phyloP scores from a whole-genome alignment of 2,888 invertebrate species.

The Ethmia dodecea region DNA sequence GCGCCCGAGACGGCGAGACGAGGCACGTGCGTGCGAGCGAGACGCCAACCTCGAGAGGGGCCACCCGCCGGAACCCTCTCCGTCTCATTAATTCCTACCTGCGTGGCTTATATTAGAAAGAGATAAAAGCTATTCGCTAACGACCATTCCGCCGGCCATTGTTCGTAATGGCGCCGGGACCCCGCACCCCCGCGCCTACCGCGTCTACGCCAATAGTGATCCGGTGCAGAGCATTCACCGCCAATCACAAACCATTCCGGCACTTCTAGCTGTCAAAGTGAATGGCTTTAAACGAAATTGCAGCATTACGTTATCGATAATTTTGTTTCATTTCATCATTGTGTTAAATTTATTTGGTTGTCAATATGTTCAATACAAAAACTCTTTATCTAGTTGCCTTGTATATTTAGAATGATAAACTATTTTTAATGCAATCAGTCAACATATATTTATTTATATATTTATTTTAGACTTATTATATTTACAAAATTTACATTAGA shows the following conservation, averaged over 20 bases:
- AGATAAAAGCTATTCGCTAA: slow-evolving; percentile 78
- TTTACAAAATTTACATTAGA: not conserved
- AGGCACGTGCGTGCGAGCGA: slow-evolving; percentile 60
- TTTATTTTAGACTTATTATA: not conserved
- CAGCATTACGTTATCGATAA: slow-evolving; percentile 39
- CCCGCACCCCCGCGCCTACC: slow-evolving; percentile 57
- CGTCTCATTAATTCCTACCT: slow-evolving; percentile 77
- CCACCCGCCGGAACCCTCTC: slow-evolving; percentile 65
- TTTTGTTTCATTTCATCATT: slow-evolving; percentile 18
- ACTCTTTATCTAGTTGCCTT: too few species aligned
- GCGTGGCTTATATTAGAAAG: slow-evolving; percentile 75
- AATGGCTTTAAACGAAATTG: slow-evolving; percentile 60
- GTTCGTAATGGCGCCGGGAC: slow-evolving; percentile 72
- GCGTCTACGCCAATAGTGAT: slow-evolving; percentile 74
- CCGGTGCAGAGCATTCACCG: slow-evolving; percentile 76
- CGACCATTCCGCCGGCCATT: slow-evolving; percentile 73
- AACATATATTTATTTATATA: not conserved
- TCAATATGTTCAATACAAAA: too few species aligned
- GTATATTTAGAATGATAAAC: slow-evolving; percentile 8
- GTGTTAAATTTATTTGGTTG: slow-evolving; percentile 15
- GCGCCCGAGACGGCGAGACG: slow-evolving; percentile 72
- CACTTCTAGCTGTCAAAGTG: slow-evolving; percentile 76
- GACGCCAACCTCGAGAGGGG: slow-evolving; percentile 44
- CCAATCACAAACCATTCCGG: slow-evolving; percentile 77
- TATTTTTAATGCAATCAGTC: not conserved